Evolutionary conservation across 92 coral and sea anemone species (phyloP), one percentile per base, ranked within the genome.

Genomic region (Porites cylindrica): DNA sequence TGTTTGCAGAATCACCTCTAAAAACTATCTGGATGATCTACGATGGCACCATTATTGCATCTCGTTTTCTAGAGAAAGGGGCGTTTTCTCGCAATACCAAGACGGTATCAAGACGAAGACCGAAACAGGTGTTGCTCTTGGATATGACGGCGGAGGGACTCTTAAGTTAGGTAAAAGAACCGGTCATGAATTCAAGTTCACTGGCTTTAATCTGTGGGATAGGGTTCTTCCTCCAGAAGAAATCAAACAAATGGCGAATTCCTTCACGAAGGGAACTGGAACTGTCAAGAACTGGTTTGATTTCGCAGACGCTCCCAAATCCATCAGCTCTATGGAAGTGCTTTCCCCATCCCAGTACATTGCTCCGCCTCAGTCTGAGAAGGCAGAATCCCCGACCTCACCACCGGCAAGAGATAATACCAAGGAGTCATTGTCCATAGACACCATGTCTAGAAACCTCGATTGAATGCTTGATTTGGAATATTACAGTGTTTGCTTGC

Each of bases 211-310:
- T 19, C 76, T 72, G 47, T 50, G 76, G 76, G 58, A 74, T 51
- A 65, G 24, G 21, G 17, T 79, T 65, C 73, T 79, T 43, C 83
- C 83, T 50, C 62, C 50, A 21, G 73, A 20, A 60, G 83, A 66
- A 13, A 79, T 47, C 6, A 47, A 47, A 10, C 20, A 65, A 18
- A 64, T 51, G 59, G 60, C 43, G 51, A 51, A 32, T 79, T 73
- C 77, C 26, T 79, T 73, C 16, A 10, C 66, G 10, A 79, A 20
- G 60, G 83, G 83, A 65, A 64, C 50, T 64, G 63, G 83, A 18
- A 83, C 74, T 72, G 78, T 21, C 63, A 83, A 72, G 53, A 21
- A 65, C 10, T 73, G 81, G 70, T 62, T 72, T 74, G 72, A 83
- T 10, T 73, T 72, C 75, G 60, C 80, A 11, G 80, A 83, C 10